phyloP scores from a whole-genome alignment of 1,140 invertebrate genomes.

The Sinonovacula constricta region DNA sequence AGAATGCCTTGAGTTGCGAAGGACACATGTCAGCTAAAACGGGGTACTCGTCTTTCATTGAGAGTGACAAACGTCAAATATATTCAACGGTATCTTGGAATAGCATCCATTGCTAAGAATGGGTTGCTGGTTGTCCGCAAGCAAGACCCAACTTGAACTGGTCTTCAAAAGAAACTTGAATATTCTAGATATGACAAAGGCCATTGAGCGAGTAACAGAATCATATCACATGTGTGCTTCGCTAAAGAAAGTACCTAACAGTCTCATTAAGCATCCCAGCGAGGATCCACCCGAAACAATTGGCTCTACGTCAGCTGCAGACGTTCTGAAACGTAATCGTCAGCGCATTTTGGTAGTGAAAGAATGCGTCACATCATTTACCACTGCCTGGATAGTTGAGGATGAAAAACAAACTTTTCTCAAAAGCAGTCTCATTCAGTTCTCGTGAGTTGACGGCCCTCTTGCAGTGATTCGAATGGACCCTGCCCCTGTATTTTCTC shows the following conservation, averaged over 20 bases:
- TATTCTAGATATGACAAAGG: slow-evolving; percentile 42
- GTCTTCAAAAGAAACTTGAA: slow-evolving; percentile 28
- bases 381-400: slow-evolving; percentile 25
- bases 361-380: slow-evolving; percentile 36
- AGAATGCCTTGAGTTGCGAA: slow-evolving; percentile 40
- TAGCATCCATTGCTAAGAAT: too few relatives aligned
- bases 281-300: too few relatives aligned
- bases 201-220: slow-evolving; percentile 13
- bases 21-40: slow-evolving; percentile 43
- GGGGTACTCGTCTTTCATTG: slow-evolving; percentile 44
- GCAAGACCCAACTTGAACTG: slow-evolving; percentile 24
- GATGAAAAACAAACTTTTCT: slow-evolving; percentile 36
- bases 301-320: slow-evolving; percentile 39
- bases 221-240: slow-evolving; percentile 26
- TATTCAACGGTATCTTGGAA: slow-evolving; percentile 44
- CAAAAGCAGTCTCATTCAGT: neutral
- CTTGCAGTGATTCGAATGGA: slow-evolving; percentile 25
- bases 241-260: slow-evolving; percentile 23
- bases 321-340: slow-evolving; percentile 24
- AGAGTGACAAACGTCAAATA: slow-evolving; percentile 43
- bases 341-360: slow-evolving; percentile 40
- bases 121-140: slow-evolving; percentile 34
- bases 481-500: slow-evolving; percentile 38
- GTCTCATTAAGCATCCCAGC: slow-evolving; percentile 13
- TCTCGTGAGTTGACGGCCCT: slow-evolving; percentile 33